Evolutionary conservation across 2,888 invertebrate genomes (phyloP).

Genomic region (Lithophane ornitopus): DNA sequence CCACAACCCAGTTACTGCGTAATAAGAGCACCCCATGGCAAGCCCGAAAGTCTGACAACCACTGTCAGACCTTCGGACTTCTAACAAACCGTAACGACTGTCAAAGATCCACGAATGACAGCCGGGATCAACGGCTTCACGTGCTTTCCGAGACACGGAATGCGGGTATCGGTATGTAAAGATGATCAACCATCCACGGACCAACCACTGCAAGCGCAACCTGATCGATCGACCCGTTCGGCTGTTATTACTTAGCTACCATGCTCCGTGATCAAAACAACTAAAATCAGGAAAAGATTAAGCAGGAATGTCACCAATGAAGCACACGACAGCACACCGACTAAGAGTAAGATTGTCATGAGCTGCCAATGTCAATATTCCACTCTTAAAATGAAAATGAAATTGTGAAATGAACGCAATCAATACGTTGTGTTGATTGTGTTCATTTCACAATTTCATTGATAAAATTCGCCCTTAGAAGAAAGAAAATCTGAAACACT

Average conservation of each 20-base stretch:
- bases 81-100: background rate
- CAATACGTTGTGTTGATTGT: background rate
- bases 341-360: background rate
- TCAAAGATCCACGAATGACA: constrained; percentile 3
- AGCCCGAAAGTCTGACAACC: no score
- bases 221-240: background rate
- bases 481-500: constrained; percentile 16
- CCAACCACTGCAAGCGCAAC: background rate
- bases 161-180: no score
- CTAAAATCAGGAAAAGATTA: background rate
- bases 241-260: background rate
- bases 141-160: background rate
- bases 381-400: no score
- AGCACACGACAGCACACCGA: background rate
- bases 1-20: background rate
- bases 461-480: background rate
- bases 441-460: background rate
- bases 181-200: background rate
- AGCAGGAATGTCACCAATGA: background rate
- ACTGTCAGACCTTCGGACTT: background rate
- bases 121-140: no score
- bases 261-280: background rate
- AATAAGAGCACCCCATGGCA: background rate
- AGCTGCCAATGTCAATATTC: background rate
- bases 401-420: no score